Conservation (phyloP, 2,888 invertebrate genomes). For the Anoncus sp. region DNA sequence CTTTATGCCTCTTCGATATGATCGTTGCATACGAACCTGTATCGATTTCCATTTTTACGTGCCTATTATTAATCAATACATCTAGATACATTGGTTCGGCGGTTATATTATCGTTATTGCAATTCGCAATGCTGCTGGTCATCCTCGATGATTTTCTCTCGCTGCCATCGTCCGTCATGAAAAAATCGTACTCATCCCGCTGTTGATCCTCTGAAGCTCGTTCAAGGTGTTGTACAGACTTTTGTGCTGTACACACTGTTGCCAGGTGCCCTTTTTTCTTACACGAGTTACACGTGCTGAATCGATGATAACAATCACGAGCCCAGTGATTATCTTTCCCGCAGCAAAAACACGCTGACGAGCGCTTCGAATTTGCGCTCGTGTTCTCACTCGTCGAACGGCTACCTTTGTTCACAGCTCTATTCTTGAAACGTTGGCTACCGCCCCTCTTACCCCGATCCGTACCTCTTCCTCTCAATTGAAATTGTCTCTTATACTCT, state of each 20-base stretch:
- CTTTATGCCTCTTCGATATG: too few species aligned
- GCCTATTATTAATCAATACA: too few species aligned
- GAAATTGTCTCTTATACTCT: background rate
- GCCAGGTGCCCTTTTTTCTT: slow-evolving; percentile 57
- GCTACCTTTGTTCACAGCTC: slow-evolving; percentile 17
- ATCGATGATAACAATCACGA: slow-evolving; percentile 40
- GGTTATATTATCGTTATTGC: too few species aligned
- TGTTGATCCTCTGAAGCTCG: background rate
- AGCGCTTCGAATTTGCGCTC: slow-evolving; percentile 18
- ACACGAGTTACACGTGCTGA: slow-evolving; percentile 52
- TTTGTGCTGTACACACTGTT: slow-evolving; percentile 41
- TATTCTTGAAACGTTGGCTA: background rate
- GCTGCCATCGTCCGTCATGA: too few species aligned
- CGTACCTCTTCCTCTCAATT: slow-evolving; percentile 1
- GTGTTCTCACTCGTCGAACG: slow-evolving; percentile 4
- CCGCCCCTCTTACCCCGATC: background rate
- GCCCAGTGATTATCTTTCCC: slow-evolving; percentile 46
- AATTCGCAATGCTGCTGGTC: background rate
- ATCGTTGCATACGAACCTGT: too few species aligned
- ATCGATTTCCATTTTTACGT: too few species aligned
- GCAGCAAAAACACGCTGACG: slow-evolving; percentile 47
- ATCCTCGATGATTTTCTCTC: background rate
- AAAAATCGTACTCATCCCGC: background rate
- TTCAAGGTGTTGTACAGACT: slow-evolving; percentile 26
- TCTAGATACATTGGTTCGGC: slow-evolving; percentile 4